These are phyloP conservation scores for Brachystomella parvula DNA, from an alignment of 1,140 invertebrate genomes.

Conservation along the genomic window DNA sequence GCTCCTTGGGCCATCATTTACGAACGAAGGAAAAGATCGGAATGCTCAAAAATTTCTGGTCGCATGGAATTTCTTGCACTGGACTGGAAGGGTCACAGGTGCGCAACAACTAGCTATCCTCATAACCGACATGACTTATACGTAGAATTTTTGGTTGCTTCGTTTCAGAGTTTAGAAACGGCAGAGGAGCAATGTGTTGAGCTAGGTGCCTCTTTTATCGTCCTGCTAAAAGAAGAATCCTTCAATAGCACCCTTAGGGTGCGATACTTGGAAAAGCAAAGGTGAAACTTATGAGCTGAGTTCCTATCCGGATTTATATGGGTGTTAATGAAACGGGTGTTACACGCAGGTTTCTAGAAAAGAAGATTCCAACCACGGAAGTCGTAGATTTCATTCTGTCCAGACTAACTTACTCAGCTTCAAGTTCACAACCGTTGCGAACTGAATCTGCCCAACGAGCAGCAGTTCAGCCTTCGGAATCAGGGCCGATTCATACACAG, in stretches of 20 bases:
- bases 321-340: background rate
- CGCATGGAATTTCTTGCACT: slow-evolving; percentile 49
- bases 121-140: background rate
- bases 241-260: slow-evolving; percentile 50
- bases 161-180: slow-evolving; percentile 53
- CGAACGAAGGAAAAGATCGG: slow-evolving; percentile 56
- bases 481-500: background rate
- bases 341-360: slow-evolving; percentile 51
- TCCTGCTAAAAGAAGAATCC: slow-evolving; percentile 60
- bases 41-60: slow-evolving; percentile 54
- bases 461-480: slow-evolving; percentile 7
- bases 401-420: background rate
- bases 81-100: slow-evolving; percentile 49
- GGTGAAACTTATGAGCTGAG: slow-evolving; percentile 37
- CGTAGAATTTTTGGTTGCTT: slow-evolving; percentile 18
- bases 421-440: background rate
- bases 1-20: slow-evolving; percentile 50
- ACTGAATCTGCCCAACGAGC: background rate
- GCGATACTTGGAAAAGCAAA: slow-evolving; percentile 53
- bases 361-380: slow-evolving; percentile 50
- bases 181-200: slow-evolving; percentile 57
- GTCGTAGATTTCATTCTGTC: slow-evolving; percentile 49
- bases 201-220: slow-evolving; percentile 55
- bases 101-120: background rate
- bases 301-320: background rate